phyloP scores from a whole-genome alignment of 2,797 vertebrate species.

The Podarcis siculus region DNA sequence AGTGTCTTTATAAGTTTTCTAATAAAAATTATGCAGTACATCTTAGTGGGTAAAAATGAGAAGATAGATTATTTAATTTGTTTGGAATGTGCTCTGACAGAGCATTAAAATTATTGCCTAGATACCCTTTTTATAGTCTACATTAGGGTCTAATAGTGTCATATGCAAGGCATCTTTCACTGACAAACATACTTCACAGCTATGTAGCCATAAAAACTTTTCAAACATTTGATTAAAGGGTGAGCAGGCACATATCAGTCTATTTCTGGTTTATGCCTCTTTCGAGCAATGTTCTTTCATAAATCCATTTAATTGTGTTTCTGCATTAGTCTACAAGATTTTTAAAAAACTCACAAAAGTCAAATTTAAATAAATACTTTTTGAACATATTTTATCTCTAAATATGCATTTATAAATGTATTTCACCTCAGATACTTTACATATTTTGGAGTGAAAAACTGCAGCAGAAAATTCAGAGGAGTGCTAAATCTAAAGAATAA shows the following conservation, averaged over 20 bases:
- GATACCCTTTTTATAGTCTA: conserved; percentile 14
- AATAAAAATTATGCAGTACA: conserved; percentile 30
- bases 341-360: not conserved
- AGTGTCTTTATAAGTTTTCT: conserved; percentile 34
- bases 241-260: not conserved
- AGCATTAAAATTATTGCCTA: conserved; percentile 38
- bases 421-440: not conserved
- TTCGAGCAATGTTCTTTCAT: not conserved
- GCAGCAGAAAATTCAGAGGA: not conserved
- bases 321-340: not conserved
- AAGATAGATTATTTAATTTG: conserved; percentile 43
- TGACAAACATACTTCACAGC: not conserved
- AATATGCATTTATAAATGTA: not conserved
- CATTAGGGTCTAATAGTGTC: conserved; percentile 22
- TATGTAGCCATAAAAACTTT: not conserved
- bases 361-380: too few relatives aligned
- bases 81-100: conserved; percentile 12
- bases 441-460: not conserved
- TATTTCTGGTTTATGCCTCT: not conserved
- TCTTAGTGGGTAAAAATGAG: conserved; percentile 47
- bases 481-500: not conserved
- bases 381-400: not conserved
- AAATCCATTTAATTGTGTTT: not conserved
- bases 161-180: not conserved
- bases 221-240: not conserved